phyloP scores from a whole-genome alignment of 2,797 vertebrate species.

The Saxicola maurus region DNA sequence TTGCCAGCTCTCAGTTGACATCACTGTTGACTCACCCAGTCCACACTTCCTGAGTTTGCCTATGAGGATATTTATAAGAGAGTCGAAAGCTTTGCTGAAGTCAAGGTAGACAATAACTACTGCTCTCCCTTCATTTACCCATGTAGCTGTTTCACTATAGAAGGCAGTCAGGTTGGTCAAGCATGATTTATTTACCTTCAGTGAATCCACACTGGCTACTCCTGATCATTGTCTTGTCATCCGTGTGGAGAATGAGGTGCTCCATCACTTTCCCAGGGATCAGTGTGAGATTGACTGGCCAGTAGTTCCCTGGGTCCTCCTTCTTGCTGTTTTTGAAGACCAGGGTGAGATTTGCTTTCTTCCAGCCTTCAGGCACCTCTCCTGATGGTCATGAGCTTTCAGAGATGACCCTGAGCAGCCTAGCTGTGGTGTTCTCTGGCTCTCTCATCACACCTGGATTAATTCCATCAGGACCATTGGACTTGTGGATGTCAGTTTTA shows the following conservation, averaged over 20 bases:
- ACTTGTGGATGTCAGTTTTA: rapidly evolving
- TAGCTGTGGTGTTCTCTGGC: not conserved
- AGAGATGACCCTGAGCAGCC: rapidly evolving
- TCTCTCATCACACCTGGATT: not conserved
- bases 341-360: not conserved
- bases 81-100: not conserved
- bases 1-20: not conserved
- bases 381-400: not conserved
- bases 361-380: not conserved
- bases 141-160: not conserved
- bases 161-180: not conserved
- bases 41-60: not conserved
- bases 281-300: too few species aligned
- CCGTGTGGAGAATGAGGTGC: too few species aligned
- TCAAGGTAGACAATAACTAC: rapidly evolving
- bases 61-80: not conserved
- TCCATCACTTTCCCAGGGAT: not conserved
- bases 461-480: rapidly evolving
- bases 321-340: not conserved
- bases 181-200: not conserved
- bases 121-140: not conserved
- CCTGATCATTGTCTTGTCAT: not conserved
- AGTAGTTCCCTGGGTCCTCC: not conserved
- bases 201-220: not conserved
- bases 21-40: not conserved